Percentiles rank a stretch among this genome's conserved stretches.
Evolutionary conservation across 2,888 invertebrate genomes (phyloP).

Genomic region (Linnaemya vulpina): DNA sequence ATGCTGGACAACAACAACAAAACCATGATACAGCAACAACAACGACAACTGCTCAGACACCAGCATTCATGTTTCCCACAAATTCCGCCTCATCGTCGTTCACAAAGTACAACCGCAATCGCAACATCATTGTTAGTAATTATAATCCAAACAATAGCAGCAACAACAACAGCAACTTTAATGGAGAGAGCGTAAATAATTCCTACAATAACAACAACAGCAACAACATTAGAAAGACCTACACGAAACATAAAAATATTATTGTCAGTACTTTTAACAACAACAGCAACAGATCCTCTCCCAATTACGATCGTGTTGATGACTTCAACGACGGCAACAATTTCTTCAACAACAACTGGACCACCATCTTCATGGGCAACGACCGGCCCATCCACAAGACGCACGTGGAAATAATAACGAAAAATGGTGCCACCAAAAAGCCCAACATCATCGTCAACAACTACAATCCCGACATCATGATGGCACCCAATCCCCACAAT

Average conservation of each 20-base stretch:
- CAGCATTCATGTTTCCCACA: slow-evolving; percentile 50
- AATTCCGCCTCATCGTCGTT: slow-evolving; percentile 68
- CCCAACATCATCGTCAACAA: slow-evolving; percentile 87
- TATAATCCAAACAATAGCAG: slow-evolving; percentile 81
- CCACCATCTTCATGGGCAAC: slow-evolving; percentile 76
- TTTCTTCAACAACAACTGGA: slow-evolving; percentile 82
- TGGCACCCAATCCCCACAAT: slow-evolving; percentile 80
- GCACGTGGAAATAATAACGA: slow-evolving; percentile 87
- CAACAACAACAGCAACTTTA: slow-evolving; percentile 72
- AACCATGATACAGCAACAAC: slow-evolving; percentile 26
- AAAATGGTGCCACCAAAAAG: slow-evolving; percentile 86
- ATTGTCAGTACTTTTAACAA: slow-evolving; percentile 81
- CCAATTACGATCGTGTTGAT: slow-evolving; percentile 70
- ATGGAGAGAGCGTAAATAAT: slow-evolving; percentile 51
- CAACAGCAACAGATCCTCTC: slow-evolving; percentile 69
- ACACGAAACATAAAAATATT: slow-evolving; percentile 82
- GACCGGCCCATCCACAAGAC: slow-evolving; percentile 87
- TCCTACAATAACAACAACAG: slow-evolving; percentile 75
- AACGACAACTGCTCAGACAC: slow-evolving; percentile 45
- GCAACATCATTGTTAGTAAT: slow-evolving; percentile 82
- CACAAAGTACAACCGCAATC: slow-evolving; percentile 79
- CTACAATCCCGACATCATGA: slow-evolving; percentile 82
- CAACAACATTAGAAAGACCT: slow-evolving; percentile 78
- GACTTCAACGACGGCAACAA: slow-evolving; percentile 72
- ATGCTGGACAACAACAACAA: slow-evolving; percentile 68